Evolutionary conservation across 2,888 invertebrate species (phyloP), one percentile per base, ranked within the genome.

Genomic region (Sclerodermus sp.): DNA sequence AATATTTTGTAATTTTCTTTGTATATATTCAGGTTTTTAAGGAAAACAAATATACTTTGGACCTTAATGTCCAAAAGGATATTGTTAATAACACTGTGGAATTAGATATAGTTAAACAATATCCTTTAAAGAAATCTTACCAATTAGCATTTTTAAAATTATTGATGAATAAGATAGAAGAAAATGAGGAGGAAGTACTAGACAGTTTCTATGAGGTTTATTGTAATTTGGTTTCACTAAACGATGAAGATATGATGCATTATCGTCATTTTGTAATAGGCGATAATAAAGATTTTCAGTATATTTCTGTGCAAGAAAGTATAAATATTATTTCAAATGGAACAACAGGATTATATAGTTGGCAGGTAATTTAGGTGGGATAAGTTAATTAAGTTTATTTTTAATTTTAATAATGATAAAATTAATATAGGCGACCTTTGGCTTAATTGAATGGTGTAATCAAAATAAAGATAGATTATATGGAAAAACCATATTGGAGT

Each of bases 271-370:
- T 88, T 73, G 46, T 81, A 36, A 66, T 85, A 47, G 55, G 71
- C 31, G 68, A 76, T 30, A 67, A 79, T 49, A 68, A 78, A 47
- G 36, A 60, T 49, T 58, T 74, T 71, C 55, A 71, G 79, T 31
- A 46, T 17, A 76, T 90, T 30, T 86, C 83, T 12, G 76, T 91
- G 44, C 84, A 84, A 60, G 91, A 91, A 77, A 89, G 86, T 50
- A 83, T 81, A 48, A 87, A 83, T 69, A 84, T 90, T 69, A 88
- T 91, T 58, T 83, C 87, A 0, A 83, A 87, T 74, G 91, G 91
- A 23, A 91, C 91, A 15, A 92, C 91, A 13, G 91, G 91, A 18
- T 79, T 91, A 61, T 85, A 85, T 60, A 88, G 86, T 64, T 91
- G 91, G 91, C 87, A 90, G 84, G 88, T 87, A 64, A 23, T 43